Conservation (phyloP, 2,113 vertebrate genomes). For the Salvelinus sp. region DNA sequence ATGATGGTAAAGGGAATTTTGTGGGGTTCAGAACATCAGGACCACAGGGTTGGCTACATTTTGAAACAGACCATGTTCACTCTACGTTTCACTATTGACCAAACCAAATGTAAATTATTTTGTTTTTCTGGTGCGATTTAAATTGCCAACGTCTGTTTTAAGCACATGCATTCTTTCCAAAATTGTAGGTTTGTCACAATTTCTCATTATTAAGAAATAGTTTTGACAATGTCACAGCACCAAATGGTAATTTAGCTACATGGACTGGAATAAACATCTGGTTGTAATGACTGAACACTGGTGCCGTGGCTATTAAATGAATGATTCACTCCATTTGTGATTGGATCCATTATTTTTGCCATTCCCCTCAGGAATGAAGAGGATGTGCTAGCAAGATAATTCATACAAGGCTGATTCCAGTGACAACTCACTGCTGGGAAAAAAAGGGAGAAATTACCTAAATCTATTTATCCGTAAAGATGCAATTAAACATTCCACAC, state of each 20-base stretch:
- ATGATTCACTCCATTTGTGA: slow-evolving; percentile 18
- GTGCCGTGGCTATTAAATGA: slow-evolving; percentile 32
- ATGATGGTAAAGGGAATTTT: neutral
- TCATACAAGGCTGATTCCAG: neutral
- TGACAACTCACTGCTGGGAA: neutral
- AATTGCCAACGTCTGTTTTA: neutral
- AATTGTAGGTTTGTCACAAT: neutral
- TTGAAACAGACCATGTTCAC: neutral
- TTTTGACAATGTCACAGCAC: neutral
- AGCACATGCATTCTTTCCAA: neutral
- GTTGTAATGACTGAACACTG: slow-evolving; percentile 6
- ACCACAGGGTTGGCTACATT: neutral
- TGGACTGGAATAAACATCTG: neutral
- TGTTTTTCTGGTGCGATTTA: neutral
- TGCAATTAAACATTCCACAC: slow-evolving; percentile 23
- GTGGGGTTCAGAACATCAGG: neutral
- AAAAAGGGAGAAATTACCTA: neutral
- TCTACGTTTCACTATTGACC: neutral
- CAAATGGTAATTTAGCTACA: slow-evolving; percentile 10
- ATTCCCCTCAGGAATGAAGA: neutral
- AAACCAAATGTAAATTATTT: neutral
- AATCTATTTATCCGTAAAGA: slow-evolving; percentile 14
- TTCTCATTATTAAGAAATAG: neutral
- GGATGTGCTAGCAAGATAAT: neutral
- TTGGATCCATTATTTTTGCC: neutral